Conservation (phyloP, 2,797 vertebrate species). For the Aplochiton taeniatus region DNA sequence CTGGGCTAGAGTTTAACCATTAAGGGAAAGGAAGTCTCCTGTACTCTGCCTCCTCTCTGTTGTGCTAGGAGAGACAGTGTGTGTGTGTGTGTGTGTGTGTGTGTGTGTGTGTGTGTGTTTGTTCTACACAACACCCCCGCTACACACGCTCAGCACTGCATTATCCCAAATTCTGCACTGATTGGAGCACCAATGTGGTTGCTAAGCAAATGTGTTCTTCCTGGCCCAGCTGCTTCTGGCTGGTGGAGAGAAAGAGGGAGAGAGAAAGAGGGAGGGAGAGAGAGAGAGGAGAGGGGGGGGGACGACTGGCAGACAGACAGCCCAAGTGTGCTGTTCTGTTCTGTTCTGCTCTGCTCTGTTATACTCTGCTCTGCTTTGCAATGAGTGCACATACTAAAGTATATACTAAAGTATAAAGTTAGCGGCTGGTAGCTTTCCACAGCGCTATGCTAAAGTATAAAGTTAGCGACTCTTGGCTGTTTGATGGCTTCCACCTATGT, state of each 20-base stretch:
- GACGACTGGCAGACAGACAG: too few relatives aligned
- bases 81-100: conserved; percentile 17
- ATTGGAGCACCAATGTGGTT: conserved; percentile 74
- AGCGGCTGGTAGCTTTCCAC: too few relatives aligned
- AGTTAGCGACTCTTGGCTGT: too few relatives aligned
- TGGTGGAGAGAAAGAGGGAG: conserved; percentile 18
- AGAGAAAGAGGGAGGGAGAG: too few relatives aligned
- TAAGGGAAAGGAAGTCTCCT: conserved; percentile 55
- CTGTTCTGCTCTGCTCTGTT: not conserved
- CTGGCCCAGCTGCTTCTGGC: conserved; percentile 65
- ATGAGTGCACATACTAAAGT: too few relatives aligned
- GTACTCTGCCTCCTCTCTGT: too few relatives aligned
- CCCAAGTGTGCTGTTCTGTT: conserved; percentile 8
- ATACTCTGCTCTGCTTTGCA: too few relatives aligned
- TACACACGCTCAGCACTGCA: conserved; percentile 51
- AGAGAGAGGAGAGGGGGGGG: too few relatives aligned
- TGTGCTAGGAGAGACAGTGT: too few relatives aligned
- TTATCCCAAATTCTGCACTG: conserved; percentile 68
- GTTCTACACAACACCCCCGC: conserved; percentile 53
- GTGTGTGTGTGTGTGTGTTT: conserved; percentile 22
- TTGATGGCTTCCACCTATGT: too few relatives aligned
- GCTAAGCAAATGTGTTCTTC: conserved; percentile 74
- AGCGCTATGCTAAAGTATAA: too few relatives aligned
- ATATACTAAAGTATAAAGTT: too few relatives aligned
- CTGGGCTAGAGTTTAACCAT: conserved; percentile 54